These are phyloP conservation scores for Aporophyla nigra DNA, from an alignment of 2,888 invertebrate species.

Conservation along the genomic window DNA sequence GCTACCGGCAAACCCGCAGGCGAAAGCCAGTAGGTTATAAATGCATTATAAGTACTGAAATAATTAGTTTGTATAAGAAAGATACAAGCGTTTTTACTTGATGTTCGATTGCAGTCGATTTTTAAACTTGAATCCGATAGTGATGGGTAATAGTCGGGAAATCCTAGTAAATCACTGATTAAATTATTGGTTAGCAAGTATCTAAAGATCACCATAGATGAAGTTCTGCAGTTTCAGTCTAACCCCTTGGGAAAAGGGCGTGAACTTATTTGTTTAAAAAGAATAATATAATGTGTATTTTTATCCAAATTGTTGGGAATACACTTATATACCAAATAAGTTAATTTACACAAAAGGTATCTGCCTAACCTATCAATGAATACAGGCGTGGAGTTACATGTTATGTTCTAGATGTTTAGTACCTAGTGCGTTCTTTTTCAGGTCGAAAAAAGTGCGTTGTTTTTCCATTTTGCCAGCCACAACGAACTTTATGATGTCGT, in stretches of 20 bases:
- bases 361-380: not conserved
- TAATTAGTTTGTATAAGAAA: not conserved
- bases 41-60: not conserved
- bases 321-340: not conserved
- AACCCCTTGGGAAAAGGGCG: not conserved
- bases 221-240: not conserved
- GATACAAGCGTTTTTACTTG: not conserved
- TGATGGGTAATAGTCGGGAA: no score
- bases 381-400: not conserved
- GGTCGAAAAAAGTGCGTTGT: conserved; percentile 8
- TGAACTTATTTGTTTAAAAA: no score
- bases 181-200: not conserved
- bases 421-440: conserved; percentile 7
- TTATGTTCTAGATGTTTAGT: not conserved
- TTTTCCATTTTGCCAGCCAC: conserved; percentile 23
- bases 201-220: not conserved
- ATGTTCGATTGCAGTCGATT: not conserved
- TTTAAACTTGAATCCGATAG: no score
- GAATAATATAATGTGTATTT: no score
- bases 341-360: not conserved
- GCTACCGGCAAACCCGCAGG: no score
- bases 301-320: no score
- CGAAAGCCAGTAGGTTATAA: not conserved
- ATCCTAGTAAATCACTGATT: not conserved
- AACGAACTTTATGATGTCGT: conserved; percentile 19